Evolutionary conservation across 2,113 vertebrate species (phyloP).

Genomic region (Canis aureus): DNA sequence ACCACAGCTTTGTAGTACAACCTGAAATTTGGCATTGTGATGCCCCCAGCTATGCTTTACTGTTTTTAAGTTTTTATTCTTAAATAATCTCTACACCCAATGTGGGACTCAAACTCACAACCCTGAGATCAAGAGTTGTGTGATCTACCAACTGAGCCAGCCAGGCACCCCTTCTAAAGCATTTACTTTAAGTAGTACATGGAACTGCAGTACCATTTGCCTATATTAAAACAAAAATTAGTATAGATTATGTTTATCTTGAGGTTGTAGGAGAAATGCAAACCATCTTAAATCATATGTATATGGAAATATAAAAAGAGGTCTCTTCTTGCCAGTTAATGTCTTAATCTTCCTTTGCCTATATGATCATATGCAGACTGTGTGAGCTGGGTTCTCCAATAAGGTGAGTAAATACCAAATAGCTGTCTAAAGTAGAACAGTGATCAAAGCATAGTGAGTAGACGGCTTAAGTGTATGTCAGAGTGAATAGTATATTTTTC

Average conservation of each 20-base stretch:
- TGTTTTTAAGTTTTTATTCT: background rate
- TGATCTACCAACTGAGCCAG: background rate
- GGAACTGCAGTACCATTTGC: background rate
- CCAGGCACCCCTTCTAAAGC: background rate
- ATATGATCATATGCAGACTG: background rate
- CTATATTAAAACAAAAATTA: background rate
- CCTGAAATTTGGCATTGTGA: too few species aligned
- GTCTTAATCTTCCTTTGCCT: constrained; percentile 16
- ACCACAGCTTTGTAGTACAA: too few species aligned
- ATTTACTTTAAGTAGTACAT: constrained; percentile 41
- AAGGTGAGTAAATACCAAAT: constrained; percentile 27
- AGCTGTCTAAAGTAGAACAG: background rate
- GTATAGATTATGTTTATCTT: background rate
- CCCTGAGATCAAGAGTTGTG: background rate
- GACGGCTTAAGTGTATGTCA: background rate
- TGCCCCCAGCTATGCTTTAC: too few species aligned
- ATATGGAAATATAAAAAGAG: background rate
- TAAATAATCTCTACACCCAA: background rate
- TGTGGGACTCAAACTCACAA: background rate
- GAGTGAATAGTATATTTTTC: background rate
- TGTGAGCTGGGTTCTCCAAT: background rate
- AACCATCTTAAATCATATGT: background rate
- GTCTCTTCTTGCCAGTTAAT: background rate
- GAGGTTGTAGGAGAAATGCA: background rate
- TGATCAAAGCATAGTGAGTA: background rate